These are phyloP conservation scores for Samia ricini DNA, from an alignment of 1,140 invertebrate genomes.

Conservation along the genomic window DNA sequence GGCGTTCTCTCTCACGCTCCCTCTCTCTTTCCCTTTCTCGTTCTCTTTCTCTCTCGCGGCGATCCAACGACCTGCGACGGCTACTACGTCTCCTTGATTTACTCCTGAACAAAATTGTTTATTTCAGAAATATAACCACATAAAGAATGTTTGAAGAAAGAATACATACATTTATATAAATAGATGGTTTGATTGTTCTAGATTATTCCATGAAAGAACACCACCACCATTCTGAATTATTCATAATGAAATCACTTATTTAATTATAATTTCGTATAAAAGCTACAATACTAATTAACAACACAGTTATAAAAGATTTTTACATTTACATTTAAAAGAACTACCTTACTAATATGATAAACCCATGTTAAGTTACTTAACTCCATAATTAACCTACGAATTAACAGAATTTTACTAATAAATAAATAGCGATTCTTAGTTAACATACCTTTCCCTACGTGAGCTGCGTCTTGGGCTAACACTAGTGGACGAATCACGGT, in stretches of 20 bases:
- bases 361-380: no score
- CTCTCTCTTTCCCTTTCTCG: constrained; percentile 72
- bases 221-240: no score
- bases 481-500: constrained; percentile 87
- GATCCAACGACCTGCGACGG: constrained; percentile 67
- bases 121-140: not conserved
- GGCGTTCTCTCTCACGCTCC: constrained; percentile 70
- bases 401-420: no score
- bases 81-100: constrained; percentile 64
- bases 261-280: not conserved
- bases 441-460: constrained; percentile 64
- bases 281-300: no score
- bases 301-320: no score
- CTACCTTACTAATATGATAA: no score
- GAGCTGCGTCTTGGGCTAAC: constrained; percentile 71
- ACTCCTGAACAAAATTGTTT: constrained; percentile 37
- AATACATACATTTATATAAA: not conserved
- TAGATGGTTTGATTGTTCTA: not conserved
- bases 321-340: no score
- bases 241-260: no score
- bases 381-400: no score
- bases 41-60: constrained; percentile 67
- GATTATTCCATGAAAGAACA: not conserved
- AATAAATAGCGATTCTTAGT: no score
- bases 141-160: constrained; percentile 1